These are phyloP conservation scores for Halesus radiatus DNA, from an alignment of 1,140 invertebrate species.

Conservation along the genomic window DNA sequence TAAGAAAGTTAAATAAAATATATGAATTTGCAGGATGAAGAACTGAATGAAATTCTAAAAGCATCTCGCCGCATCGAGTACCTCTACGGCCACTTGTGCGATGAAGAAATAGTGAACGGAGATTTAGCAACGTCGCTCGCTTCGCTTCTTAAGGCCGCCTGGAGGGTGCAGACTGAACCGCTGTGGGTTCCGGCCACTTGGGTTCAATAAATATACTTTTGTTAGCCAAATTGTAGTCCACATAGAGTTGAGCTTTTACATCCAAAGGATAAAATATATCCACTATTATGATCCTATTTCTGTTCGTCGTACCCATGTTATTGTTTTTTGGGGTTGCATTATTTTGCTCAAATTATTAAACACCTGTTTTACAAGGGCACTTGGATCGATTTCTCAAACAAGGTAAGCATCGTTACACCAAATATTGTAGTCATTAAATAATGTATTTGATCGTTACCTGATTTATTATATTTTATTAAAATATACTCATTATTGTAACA, in stretches of 20 bases:
- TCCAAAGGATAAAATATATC: background rate
- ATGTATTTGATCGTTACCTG: slow-evolving; percentile 9
- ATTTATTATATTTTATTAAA: slow-evolving; percentile 15
- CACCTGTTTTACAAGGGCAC: slow-evolving; percentile 27
- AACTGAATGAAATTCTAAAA: slow-evolving; percentile 91
- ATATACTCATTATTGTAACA: background rate
- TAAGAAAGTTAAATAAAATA: background rate
- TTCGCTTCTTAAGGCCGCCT: slow-evolving; percentile 85
- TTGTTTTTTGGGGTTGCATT: slow-evolving; percentile 16
- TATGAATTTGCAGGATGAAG: slow-evolving; percentile 83
- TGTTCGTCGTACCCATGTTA: background rate
- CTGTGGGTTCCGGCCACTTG: slow-evolving; percentile 97
- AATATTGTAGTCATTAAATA: slow-evolving; percentile 20
- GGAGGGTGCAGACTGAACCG: slow-evolving; percentile 91
- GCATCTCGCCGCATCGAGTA: slow-evolving; percentile 92
- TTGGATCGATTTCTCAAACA: background rate
- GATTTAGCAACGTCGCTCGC: slow-evolving; percentile 90
- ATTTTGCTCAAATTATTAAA: slow-evolving; percentile 15
- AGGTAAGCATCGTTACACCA: slow-evolving; percentile 21
- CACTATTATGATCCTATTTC: background rate
- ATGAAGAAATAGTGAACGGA: slow-evolving; percentile 92
- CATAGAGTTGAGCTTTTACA: slow-evolving; percentile 13
- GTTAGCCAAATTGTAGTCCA: slow-evolving; percentile 9
- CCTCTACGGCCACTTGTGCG: slow-evolving; percentile 95
- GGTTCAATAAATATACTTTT: slow-evolving; percentile 79